A percentile compares a stretch with the other conserved stretches of the same genome.
These are phyloP conservation scores for Eristalis intricaria DNA, from an alignment of 2,888 invertebrate species.

Conservation along the genomic window DNA sequence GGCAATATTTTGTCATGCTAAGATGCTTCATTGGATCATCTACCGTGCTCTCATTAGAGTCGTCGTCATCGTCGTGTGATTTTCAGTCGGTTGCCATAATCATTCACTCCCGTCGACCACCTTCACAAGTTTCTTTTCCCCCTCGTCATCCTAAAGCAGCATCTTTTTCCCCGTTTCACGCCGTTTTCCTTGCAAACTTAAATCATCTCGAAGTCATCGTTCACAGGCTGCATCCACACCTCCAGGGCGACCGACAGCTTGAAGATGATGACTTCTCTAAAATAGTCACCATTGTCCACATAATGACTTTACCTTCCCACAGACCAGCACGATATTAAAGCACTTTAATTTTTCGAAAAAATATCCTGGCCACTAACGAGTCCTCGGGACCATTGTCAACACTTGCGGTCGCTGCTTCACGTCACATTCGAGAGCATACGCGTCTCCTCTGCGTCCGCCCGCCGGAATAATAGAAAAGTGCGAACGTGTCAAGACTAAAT, in stretches of 20 bases:
- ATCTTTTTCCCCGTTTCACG: too few relatives aligned
- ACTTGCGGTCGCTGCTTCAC: background rate
- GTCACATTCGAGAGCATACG: background rate
- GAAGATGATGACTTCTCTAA: background rate
- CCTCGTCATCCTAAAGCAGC: background rate
- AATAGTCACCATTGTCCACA: background rate
- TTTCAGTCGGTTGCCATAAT: too few relatives aligned
- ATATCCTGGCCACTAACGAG: background rate
- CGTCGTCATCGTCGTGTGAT: too few relatives aligned
- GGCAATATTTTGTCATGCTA: too few relatives aligned
- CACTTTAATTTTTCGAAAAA: background rate
- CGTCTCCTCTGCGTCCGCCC: background rate
- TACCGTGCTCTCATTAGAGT: too few relatives aligned
- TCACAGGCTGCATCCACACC: background rate
- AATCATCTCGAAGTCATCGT: background rate
- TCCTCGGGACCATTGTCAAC: background rate
- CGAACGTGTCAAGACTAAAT: constrained; percentile 20
- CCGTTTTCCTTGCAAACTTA: background rate
- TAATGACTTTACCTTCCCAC: background rate
- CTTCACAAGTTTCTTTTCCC: too few relatives aligned
- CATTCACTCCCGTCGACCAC: too few relatives aligned
- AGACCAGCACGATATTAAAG: background rate
- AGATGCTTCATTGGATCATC: too few relatives aligned
- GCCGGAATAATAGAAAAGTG: background rate
- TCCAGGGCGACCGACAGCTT: background rate